Conservation (phyloP, 2,113 vertebrate species). For the Chloebia gouldiae region DNA sequence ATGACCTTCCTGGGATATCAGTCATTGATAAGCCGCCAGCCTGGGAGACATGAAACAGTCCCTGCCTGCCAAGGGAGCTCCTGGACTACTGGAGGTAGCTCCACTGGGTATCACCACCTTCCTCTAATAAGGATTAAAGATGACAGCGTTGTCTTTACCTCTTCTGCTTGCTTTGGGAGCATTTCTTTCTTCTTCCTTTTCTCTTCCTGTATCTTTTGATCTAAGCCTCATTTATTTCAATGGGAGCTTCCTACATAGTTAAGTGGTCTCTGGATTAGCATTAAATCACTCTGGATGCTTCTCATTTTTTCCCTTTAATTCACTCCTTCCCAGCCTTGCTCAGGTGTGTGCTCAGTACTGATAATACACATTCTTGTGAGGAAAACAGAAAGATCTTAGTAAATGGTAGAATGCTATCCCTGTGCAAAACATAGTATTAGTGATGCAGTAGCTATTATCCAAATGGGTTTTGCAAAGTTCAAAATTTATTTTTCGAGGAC, state of each 20-base stretch:
- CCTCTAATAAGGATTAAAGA: neutral
- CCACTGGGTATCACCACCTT: neutral
- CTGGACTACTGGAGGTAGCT: neutral
- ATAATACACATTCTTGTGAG: neutral
- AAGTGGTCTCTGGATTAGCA: neutral
- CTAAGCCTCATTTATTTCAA: neutral
- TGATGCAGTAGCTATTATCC: neutral
- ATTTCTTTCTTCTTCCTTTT: neutral
- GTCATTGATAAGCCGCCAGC: neutral
- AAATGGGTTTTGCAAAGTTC: neutral
- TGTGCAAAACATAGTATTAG: neutral
- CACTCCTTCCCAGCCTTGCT: neutral
- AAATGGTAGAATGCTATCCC: neutral
- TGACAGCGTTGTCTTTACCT: neutral
- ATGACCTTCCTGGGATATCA: neutral
- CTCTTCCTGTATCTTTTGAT: neutral
- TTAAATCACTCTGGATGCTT: neutral
- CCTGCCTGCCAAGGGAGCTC: neutral
- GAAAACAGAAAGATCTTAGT: neutral
- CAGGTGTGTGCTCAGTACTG: neutral
- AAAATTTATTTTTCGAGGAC: neutral
- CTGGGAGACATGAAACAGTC: neutral
- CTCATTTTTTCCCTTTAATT: neutral
- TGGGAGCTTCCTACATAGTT: neutral
- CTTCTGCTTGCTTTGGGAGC: neutral